Conservation (phyloP, 2,113 vertebrate species). For the Festucalex cinctus region DNA sequence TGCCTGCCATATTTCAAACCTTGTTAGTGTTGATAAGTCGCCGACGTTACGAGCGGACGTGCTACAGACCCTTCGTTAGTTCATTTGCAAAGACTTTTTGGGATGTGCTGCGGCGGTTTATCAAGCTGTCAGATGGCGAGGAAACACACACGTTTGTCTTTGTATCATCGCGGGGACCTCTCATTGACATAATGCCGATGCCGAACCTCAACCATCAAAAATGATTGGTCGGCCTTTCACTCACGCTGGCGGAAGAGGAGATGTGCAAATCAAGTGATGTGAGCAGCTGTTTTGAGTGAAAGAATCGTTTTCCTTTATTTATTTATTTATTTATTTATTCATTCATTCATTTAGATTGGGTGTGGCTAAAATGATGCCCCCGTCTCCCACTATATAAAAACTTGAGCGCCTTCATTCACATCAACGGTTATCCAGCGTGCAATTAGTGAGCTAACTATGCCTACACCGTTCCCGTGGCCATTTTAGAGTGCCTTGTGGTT, state of each 20-base stretch:
- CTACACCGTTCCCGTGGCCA: too few relatives aligned
- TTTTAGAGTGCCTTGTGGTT: too few relatives aligned
- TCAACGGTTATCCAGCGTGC: too few relatives aligned
- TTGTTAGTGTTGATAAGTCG: slow-evolving; percentile 11
- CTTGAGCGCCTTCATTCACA: too few relatives aligned
- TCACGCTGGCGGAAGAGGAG: slow-evolving; percentile 36
- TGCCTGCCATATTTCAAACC: not conserved
- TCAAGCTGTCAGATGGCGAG: slow-evolving; percentile 50
- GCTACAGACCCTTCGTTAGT: not conserved
- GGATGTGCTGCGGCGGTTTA: slow-evolving; percentile 42
- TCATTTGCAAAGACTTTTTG: slow-evolving; percentile 26
- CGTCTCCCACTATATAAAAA: too few relatives aligned
- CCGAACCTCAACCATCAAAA: too few relatives aligned
- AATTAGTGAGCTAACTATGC: too few relatives aligned
- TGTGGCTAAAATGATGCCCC: too few relatives aligned
- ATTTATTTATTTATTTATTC: too few relatives aligned
- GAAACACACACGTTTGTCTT: slow-evolving; percentile 47
- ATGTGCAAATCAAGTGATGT: slow-evolving; percentile 23
- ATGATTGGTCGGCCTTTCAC: slow-evolving; percentile 53
- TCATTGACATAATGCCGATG: too few relatives aligned
- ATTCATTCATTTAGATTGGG: too few relatives aligned
- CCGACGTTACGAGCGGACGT: not conserved
- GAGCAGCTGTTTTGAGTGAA: slow-evolving; percentile 24
- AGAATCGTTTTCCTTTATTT: slow-evolving; percentile 34
- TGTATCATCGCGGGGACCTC: too few relatives aligned